Conservation (phyloP, 2,113 vertebrate species). For the Eonycteris spelaea region DNA sequence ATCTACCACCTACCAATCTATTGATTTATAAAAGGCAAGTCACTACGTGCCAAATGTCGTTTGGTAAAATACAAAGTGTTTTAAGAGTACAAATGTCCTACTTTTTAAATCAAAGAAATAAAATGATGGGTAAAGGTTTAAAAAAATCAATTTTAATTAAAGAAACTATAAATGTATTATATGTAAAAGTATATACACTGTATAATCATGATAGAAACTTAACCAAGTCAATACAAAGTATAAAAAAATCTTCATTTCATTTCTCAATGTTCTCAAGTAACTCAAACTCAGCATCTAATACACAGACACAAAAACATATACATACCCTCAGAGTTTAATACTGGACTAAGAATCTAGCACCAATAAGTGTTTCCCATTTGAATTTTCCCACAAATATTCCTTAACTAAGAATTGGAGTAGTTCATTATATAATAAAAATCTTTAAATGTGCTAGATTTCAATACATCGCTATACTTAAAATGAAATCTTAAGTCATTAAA, state of each 20-base stretch:
- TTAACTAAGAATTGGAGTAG: not conserved
- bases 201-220: not conserved
- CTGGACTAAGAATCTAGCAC: constrained; percentile 1
- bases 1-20: not conserved
- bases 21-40: not conserved
- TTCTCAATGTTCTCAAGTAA: constrained; percentile 8
- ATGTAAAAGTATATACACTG: not conserved
- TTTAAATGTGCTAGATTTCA: not conserved
- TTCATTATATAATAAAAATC: not conserved
- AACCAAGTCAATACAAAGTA: not conserved
- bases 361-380: not conserved
- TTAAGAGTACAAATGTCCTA: not conserved
- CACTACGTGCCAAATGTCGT: not conserved
- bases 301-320: not conserved
- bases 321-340: not conserved
- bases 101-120: constrained; percentile 29
- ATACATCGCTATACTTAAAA: constrained; percentile 28
- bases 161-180: not conserved
- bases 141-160: not conserved
- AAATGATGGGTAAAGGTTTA: not conserved
- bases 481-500: constrained; percentile 17
- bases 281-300: not conserved
- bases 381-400: constrained; percentile 34
- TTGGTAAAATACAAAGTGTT: not conserved
- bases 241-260: not conserved